Base-by-base conservation (phyloP, 2,888 invertebrate species). In the Erebia ligea region DNA sequence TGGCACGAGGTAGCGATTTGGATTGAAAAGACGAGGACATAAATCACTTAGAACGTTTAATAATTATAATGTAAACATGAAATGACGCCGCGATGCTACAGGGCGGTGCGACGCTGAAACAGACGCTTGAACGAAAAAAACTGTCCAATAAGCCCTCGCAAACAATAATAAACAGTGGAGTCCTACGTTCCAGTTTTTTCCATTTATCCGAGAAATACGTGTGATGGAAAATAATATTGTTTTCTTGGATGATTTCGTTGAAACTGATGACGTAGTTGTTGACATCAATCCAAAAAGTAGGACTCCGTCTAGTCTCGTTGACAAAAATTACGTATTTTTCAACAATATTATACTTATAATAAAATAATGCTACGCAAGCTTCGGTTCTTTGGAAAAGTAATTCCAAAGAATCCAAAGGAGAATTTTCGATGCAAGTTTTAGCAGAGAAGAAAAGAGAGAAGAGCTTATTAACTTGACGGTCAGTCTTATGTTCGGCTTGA, bases 1-100 rank as follows among this genome's bases (percentile, higher is more conserved):
- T 86, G 82, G 82, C 86, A 85, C 80, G 73, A 73, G 75, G 74
- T 73, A 59, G 71, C 75, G 73, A 75, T 80, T 79, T 80, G 78
- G 77, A 74, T 73, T 70, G 72, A 71, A 63, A 68, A 76, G 67
- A 75, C 66, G 73, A 77, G 75, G 75, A 75, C 73, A 81, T 86
- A 83, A 84, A 85, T 86, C 83, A 85, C 78, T 45, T 73, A 70
- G 72, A 76, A 79, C 79, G 81, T 78, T 81, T 83, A 84, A 86
- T 85, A 82, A 84, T 81, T 80, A 77, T 76, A 82, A 80, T 80
- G 82, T 85, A 87, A 86, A 87, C 83, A 86, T 80, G 78, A 78
- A 79, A 75, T 75, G 76, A 80, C 78, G 75, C 73, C 66, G 42
- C 45, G 63, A 59, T 71, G 66, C 68, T 63, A 68, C 65, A 45